Conservation (phyloP, 1,140 invertebrate genomes). For the Pogonomyrmex barbatus region DNA sequence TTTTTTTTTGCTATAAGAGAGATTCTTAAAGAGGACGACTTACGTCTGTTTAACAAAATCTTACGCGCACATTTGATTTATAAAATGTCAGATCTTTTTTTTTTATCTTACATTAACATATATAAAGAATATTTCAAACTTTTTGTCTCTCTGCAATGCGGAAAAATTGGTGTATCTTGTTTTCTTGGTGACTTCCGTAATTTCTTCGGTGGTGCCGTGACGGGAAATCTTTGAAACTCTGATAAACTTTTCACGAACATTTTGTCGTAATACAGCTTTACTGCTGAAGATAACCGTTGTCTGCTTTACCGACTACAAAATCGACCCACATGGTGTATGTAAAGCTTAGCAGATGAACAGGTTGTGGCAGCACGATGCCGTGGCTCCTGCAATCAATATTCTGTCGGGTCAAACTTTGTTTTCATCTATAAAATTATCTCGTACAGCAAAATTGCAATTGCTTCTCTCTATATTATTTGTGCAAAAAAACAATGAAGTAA, state of each 20-base stretch:
- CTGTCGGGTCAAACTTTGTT: slow-evolving; percentile 42
- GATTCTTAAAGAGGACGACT: not conserved
- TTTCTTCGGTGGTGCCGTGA: slow-evolving; percentile 2
- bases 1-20: not conserved
- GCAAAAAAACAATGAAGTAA: not conserved
- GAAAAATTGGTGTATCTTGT: not conserved
- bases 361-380: slow-evolving; percentile 44
- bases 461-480: not conserved
- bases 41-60: not conserved
- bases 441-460: not conserved
- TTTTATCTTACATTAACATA: not conserved
- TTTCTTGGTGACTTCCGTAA: not conserved
- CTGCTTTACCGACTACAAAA: slow-evolving; percentile 55
- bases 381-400: slow-evolving; percentile 37
- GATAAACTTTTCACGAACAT: slow-evolving; percentile 24
- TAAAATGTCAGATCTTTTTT: not conserved
- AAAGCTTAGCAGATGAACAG: slow-evolving; percentile 16
- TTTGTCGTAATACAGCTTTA: not conserved
- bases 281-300: slow-evolving; percentile 29
- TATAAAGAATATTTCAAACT: not conserved
- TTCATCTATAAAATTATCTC: slow-evolving; percentile 29
- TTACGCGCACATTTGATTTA: not conserved
- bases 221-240: slow-evolving; percentile 28
- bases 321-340: slow-evolving; percentile 2
- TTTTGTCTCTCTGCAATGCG: slow-evolving; percentile 38